These are phyloP conservation scores for Sarcophaga carnaria DNA, from an alignment of 2,888 invertebrate species.

Conservation along the genomic window DNA sequence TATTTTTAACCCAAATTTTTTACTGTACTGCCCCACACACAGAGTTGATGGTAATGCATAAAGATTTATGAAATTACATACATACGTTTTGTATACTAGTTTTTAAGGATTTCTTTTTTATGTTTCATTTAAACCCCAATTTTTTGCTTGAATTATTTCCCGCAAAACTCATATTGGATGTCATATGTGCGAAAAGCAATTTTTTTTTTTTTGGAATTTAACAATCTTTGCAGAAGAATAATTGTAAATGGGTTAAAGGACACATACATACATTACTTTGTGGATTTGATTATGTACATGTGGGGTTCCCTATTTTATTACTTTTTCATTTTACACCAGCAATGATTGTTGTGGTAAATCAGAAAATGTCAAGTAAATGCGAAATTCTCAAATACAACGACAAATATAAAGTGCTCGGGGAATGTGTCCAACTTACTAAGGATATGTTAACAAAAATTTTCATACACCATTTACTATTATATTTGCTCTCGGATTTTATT, in stretches of 20 bases:
- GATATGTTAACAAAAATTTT: no score
- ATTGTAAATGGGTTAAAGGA: constrained; percentile 25
- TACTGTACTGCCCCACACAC: no score
- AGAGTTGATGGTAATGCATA: no score
- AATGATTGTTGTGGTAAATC: constrained; percentile 52
- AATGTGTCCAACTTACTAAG: no score
- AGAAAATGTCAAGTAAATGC: constrained; percentile 50
- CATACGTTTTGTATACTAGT: no score
- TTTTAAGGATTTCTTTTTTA: no score
- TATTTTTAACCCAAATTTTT: no score
- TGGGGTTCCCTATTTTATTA: constrained; percentile 24
- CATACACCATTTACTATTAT: no score
- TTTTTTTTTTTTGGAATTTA: no score
- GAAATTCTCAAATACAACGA: neutral
- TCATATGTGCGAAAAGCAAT: neutral
- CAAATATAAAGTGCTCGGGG: neutral
- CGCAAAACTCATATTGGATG: neutral
- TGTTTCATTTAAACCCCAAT: neutral
- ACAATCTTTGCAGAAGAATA: neutral
- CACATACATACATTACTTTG: constrained; percentile 14
- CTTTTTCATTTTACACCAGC: constrained; percentile 29
- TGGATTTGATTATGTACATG: constrained; percentile 22
- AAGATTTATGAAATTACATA: no score
- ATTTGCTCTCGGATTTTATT: no score
- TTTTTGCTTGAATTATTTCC: constrained; percentile 11